Evolutionary conservation across 2,888 invertebrate genomes (phyloP), one percentile per base, ranked within the genome.

Genomic region (Hartigia nigra): DNA sequence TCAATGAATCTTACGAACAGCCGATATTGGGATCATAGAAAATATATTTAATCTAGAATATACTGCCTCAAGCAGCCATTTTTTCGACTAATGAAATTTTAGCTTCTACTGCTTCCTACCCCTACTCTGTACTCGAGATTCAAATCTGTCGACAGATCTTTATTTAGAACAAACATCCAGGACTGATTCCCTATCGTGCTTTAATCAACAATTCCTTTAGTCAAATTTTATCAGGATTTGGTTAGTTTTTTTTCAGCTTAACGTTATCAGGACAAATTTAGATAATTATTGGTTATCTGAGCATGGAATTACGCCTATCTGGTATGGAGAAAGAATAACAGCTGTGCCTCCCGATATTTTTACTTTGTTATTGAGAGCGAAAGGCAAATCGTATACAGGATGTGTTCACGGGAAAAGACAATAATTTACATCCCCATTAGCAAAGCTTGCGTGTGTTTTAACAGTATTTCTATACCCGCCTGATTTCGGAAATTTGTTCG

Each of bases 401-500:
- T 55, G 55, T 55, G 23, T 5, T 55, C 55, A 55, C 23, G 55
- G 9, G 9, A 23, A 55, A 55, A 55, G 23, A 9, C 23, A 55
- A 55, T 55, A 55, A 55, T 55, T 55, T 55, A 55, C 55, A 55
- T 55, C 55, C 14, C 55, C 72, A 34, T 72, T 72, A 79, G 31
- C 14, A 76, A 9, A 31, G 76, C 74, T n/a, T 74, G 37, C 11
- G 74, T 14, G 77, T 86, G 84, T 31, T 84, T 78, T 36, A 89
- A 77, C 31, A 92, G 81, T 78, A 81, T 82, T 12, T 90, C 87
- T 39, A 92, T 9, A 92, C 94, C 78, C 70, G 91, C 86, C 86
- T 94, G 94, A 87, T 95, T 95, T 81, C 94, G 92, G 82, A 95
- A 93, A 75, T 95, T 92, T 76, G 93, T 91, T 81, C 93, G 93